Evolutionary conservation across 2,113 vertebrate genomes (phyloP).

Genomic region (Tyto alba): DNA sequence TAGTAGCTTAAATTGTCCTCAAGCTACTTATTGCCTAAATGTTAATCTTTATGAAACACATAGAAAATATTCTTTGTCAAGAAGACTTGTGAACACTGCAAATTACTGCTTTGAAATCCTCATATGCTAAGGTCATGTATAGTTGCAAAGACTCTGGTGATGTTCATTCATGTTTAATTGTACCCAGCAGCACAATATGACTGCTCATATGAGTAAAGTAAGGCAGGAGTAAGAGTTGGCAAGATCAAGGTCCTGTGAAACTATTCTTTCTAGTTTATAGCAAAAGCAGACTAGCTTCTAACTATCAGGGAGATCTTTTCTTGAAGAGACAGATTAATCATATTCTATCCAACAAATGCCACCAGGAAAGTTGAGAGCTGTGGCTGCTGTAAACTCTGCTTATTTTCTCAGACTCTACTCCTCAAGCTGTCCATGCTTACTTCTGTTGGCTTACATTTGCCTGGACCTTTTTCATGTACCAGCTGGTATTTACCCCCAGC

Average conservation of each 20-base stretch:
- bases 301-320: neutral
- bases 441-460: neutral
- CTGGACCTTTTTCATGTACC: slow-evolving; percentile 38
- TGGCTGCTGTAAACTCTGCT: neutral
- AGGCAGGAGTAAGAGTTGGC: neutral
- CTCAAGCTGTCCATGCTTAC: slow-evolving; percentile 39
- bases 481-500: slow-evolving; percentile 44
- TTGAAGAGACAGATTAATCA: neutral
- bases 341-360: neutral
- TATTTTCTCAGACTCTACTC: slow-evolving; percentile 14
- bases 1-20: neutral
- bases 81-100: neutral
- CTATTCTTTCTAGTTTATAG: neutral
- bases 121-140: neutral
- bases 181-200: neutral
- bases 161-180: neutral
- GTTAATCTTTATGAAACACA: neutral
- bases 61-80: neutral
- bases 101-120: neutral
- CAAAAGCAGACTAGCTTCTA: neutral
- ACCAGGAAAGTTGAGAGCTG: neutral
- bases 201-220: neutral
- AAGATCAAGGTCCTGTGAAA: neutral
- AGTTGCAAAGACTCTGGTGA: neutral
- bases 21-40: neutral